Evolutionary conservation across 2,113 vertebrate species (phyloP).

Genomic region (Peromyscus polionotus): DNA sequence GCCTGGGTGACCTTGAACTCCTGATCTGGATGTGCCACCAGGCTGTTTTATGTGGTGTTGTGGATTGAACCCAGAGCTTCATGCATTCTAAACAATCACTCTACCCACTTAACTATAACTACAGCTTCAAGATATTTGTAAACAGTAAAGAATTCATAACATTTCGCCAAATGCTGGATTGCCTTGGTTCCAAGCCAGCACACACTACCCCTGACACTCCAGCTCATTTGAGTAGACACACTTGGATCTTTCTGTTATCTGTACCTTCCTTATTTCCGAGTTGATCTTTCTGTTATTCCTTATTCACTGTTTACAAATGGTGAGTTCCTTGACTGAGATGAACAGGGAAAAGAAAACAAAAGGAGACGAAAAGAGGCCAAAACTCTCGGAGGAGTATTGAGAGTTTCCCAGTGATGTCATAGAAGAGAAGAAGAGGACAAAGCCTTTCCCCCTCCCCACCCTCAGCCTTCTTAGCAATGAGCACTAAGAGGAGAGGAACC

Average conservation of each 20-base stretch:
- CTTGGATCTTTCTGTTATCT: not conserved
- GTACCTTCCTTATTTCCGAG: not conserved
- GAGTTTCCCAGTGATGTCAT: not conserved
- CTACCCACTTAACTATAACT: not conserved
- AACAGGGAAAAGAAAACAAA: not conserved
- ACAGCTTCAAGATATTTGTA: not conserved
- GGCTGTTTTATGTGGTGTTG: not conserved
- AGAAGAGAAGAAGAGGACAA: not conserved
- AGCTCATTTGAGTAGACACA: not conserved
- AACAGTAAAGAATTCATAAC: not conserved
- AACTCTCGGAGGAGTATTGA: not conserved
- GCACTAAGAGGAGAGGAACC: not conserved
- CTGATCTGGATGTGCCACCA: not conserved
- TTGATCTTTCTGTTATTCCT: not conserved
- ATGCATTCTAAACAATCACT: not conserved
- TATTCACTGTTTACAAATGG: not conserved
- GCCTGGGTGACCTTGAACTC: not conserved
- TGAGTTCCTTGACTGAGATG: not conserved
- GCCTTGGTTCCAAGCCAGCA: conserved; percentile 34
- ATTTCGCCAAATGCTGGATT: conserved; percentile 9
- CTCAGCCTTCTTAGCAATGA: not conserved
- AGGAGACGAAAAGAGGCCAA: not conserved
- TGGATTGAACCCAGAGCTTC: not conserved
- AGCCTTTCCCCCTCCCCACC: not conserved
- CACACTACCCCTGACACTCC: not conserved